Conservation (phyloP, 2,797 vertebrate genomes). For the Thaleichthys pacificus region DNA sequence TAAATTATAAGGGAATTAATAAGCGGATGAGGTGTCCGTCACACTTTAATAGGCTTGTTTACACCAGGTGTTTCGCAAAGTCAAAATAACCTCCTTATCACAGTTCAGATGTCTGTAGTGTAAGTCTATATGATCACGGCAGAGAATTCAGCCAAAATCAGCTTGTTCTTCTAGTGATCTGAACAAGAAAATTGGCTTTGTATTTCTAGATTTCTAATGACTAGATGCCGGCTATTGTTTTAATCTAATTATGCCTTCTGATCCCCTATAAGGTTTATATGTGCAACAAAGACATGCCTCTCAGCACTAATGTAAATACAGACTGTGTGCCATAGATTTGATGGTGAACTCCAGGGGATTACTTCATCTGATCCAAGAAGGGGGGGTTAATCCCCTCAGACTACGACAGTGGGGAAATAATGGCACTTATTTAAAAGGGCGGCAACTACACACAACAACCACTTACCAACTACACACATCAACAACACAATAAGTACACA, state of each 20-base stretch:
- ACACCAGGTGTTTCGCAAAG: too few species aligned
- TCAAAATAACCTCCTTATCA: too few species aligned
- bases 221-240: neutral
- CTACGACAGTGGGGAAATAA: slow-evolving; percentile 32
- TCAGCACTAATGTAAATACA: neutral
- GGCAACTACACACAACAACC: neutral
- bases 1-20: too few species aligned
- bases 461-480: too few species aligned
- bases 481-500: too few species aligned
- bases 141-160: too few species aligned
- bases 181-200: neutral
- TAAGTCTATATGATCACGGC: too few species aligned
- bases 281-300: too few species aligned
- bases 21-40: too few species aligned
- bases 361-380: neutral
- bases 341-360: neutral
- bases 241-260: neutral
- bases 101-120: too few species aligned
- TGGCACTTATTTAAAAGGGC: slow-evolving; percentile 11
- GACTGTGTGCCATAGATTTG: neutral
- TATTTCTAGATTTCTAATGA: neutral
- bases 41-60: too few species aligned
- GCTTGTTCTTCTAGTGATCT: too few species aligned
- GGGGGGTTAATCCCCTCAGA: slow-evolving; percentile 29
- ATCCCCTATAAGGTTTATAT: neutral